Evolutionary conservation across 2,888 invertebrate species (phyloP).

Genomic region (Galeruca laticollis): DNA sequence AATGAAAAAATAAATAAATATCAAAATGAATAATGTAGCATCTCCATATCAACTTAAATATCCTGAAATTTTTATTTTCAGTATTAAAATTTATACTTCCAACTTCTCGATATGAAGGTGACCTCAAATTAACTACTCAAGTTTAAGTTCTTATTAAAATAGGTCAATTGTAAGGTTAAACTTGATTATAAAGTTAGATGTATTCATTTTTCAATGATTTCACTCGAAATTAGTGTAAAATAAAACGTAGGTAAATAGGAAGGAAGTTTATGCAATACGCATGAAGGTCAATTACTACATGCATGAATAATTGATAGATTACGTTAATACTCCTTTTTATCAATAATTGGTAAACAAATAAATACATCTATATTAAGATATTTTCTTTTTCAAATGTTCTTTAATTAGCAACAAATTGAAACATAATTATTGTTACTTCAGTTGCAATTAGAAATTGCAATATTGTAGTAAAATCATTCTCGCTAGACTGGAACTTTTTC

Average conservation of each 20-base stretch:
- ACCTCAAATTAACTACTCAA: neutral
- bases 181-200: neutral
- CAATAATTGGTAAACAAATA: constrained; percentile 1
- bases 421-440: too few species aligned
- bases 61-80: too few species aligned
- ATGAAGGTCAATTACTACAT: neutral
- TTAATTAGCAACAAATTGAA: too few species aligned
- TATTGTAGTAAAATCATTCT: too few species aligned
- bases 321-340: neutral
- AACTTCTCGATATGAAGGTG: too few species aligned
- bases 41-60: too few species aligned
- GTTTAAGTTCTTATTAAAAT: neutral
- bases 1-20: too few species aligned
- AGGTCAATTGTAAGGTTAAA: neutral
- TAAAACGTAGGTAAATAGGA: neutral
- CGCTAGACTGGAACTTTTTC: too few species aligned
- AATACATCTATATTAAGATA: neutral
- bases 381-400: too few species aligned
- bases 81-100: too few species aligned
- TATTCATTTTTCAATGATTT: constrained; percentile 9
- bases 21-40: too few species aligned
- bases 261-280: constrained; percentile 1
- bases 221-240: neutral
- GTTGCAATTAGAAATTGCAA: too few species aligned
- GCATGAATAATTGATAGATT: neutral